Evolutionary conservation across 2,113 vertebrate species (phyloP), one percentile per base, ranked within the genome.

Genomic region (Heteronetta atricapilla): DNA sequence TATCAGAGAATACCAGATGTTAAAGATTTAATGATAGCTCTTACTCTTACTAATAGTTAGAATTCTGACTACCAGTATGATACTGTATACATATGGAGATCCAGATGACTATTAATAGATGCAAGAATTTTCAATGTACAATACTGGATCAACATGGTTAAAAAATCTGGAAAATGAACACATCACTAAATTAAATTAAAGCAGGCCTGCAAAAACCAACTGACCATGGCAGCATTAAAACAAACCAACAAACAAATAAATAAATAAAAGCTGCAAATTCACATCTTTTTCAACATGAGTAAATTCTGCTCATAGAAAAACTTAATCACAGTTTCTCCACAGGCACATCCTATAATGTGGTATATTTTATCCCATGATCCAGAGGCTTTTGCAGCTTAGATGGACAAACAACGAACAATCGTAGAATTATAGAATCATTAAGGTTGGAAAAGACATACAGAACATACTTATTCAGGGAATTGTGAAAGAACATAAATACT

Each of bases 241-340:
- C 17, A 44, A 46, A 46, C 17, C 22, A 48, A 48, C 10, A 46
- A 46, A 46, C 5, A 48, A 48, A 48, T 5, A 48, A 48, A 48
- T 22, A 21, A 22, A 48, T 48, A 48, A 48, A 33, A 34, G 5
- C 12, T 64, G 14, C 4, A 74, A 60, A 11, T 50, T 82, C 44
- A 59, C 31, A 63, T 14, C 4, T 0, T 0, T 58, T 63, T 20
- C n/a, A 6, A 8, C 26, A 6, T 25, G 38, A 69, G 20, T 13
- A 64, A 84, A 44, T 18, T 2, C 26, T 26, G 4, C 26, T 77
- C 17, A 84, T 29, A 33, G 48, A 46, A 53, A 28, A 52, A 38
- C 8, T 26, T 36, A 28, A 48, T 59, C 17, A 21, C 22, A 44
- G 11, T 50, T 82, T 88, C 28, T 82, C 34, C 33, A n/a, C 16